Evolutionary conservation across 2,113 vertebrate species (phyloP), one percentile per base, ranked within the genome.

Genomic region (Podocnemis expansa): DNA sequence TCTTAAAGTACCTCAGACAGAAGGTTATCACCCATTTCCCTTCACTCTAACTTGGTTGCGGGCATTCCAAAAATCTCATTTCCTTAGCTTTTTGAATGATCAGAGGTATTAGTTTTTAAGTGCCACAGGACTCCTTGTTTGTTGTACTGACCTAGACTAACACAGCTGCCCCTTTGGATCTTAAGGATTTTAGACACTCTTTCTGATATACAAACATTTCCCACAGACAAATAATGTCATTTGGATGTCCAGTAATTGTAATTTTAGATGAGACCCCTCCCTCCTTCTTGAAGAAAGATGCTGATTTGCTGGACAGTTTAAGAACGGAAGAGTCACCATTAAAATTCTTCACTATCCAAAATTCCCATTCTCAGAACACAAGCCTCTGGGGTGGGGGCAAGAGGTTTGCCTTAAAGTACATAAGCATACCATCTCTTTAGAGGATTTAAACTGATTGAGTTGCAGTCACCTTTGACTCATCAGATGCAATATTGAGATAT

Each of bases 1-100:
- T 22, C 58, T 13, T 4, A 56, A 1, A 6, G 51, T 1, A 13
- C 19, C 8, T 47, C 85, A n/a, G 83, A 47, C 0, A 0, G 24
- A 45, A 84, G 78, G 56, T 70, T 85, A 60, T 52, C 8, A 43
- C 60, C 4, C 25, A 52, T 70, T 87, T 80, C 75, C 67, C 49
- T 86, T 86, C 78, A 5, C 10, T 8, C 80, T 27, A 25, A 12
- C 1, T 8, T 29, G 2, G 43, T 54, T 85, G 79, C 2, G 51
- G 29, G 10, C 3, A 6, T 34, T 76, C 51, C 41, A 47, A 8
- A 81, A 88, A 14, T 34, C 51, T 55, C 31, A 1, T 55, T 55
- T 47, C 38, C 13, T 29, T 41, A 25, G 2, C 67, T 45, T 34
- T 34, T 88, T 52, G 82, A 38, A 21, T 87, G 55, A 67, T 0